Percentiles rank a stretch among this genome's conserved stretches.
Evolutionary conservation across 2,113 vertebrate genomes (phyloP).

Genomic region (Raja brachyura): DNA sequence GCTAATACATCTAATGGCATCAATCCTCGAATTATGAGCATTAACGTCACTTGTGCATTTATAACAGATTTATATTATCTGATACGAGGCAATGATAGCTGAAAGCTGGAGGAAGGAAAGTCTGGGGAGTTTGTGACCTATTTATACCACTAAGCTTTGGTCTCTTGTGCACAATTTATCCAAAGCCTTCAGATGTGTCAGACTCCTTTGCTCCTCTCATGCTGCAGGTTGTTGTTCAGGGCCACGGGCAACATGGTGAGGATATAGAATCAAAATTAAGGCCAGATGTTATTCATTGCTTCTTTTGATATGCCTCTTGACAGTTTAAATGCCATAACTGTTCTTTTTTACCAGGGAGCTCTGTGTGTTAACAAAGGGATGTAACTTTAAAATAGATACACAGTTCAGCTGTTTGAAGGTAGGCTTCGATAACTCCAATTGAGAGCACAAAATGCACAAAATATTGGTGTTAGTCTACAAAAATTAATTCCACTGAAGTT

Average conservation of each 20-base stretch:
- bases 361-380: neutral
- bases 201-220: neutral
- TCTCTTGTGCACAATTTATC: neutral
- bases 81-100: neutral
- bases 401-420: neutral
- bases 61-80: neutral
- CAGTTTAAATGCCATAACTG: neutral
- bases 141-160: constrained; percentile 9
- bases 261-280: constrained; percentile 9
- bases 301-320: neutral
- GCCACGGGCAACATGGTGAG: neutral
- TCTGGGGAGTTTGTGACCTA: constrained; percentile 1
- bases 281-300: neutral
- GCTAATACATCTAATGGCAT: neutral
- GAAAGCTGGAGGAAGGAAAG: neutral
- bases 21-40: neutral
- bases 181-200: neutral
- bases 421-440: neutral
- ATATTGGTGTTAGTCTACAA: no score
- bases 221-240: neutral
- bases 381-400: neutral
- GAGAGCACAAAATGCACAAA: no score
- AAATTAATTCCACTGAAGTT: no score
- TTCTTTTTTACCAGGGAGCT: neutral
- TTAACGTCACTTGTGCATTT: neutral